Percentiles rank a stretch among this genome's conserved stretches.
Conservation (phyloP, 2,113 vertebrate species). For the Xyliphius kryptos region DNA sequence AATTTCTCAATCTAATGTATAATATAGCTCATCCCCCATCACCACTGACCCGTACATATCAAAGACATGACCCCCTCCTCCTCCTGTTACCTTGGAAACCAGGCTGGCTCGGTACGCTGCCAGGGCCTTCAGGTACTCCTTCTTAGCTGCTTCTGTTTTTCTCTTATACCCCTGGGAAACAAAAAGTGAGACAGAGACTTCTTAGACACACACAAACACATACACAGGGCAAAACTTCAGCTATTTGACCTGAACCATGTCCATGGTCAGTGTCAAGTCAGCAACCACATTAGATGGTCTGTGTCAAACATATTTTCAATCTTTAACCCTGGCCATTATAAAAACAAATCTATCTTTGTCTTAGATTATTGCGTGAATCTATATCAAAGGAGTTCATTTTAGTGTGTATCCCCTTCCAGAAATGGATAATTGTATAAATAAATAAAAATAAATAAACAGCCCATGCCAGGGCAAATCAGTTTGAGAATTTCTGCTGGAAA, state of each 20-base stretch:
- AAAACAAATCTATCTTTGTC: neutral
- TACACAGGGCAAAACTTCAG: conserved; percentile 1
- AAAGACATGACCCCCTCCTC: conserved; percentile 60
- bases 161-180: conserved; percentile 92
- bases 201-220: conserved; percentile 52
- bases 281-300: conserved; percentile 6
- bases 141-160: conserved; percentile 98
- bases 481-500: conserved; percentile 41
- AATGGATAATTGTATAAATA: too few relatives aligned
- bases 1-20: conserved; percentile 69
- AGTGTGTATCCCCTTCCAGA: conserved; percentile 3
- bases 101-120: conserved; percentile 97
- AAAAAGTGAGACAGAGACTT: conserved; percentile 55
- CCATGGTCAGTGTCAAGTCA: conserved; percentile 21
- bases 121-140: too few relatives aligned
- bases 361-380: conserved; percentile 12
- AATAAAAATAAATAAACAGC: too few relatives aligned
- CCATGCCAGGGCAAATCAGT: conserved; percentile 19
- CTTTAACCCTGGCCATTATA: too few relatives aligned
- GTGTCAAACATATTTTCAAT: conserved; percentile 9
- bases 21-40: conserved; percentile 58
- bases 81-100: conserved; percentile 91
- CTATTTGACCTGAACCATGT: conserved; percentile 27
- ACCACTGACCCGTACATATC: conserved; percentile 68
- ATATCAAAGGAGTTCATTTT: conserved; percentile 17